Evolutionary conservation across 2,797 vertebrate species (phyloP).

Genomic region (Arrhamphus sclerolepis): DNA sequence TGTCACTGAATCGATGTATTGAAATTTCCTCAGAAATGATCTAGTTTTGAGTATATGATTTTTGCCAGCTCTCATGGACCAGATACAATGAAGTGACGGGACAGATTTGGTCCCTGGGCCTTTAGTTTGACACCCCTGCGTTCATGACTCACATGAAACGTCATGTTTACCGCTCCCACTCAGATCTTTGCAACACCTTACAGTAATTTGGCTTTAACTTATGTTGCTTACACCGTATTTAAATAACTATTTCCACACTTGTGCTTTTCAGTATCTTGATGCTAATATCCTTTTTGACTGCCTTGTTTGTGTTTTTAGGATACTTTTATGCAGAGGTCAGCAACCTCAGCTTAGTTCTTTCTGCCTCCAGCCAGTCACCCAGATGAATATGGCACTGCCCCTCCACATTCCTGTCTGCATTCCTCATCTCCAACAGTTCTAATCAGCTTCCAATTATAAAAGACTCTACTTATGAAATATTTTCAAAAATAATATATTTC

Average conservation of each 20-base stretch:
- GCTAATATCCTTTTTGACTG: too few species aligned
- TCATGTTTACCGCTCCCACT: not conserved
- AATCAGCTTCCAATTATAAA: constrained; percentile 45
- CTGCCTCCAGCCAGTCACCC: constrained; percentile 7
- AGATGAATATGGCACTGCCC: constrained; percentile 44
- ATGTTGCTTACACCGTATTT: constrained; percentile 15
- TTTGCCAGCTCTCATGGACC: too few species aligned
- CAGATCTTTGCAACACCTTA: not conserved
- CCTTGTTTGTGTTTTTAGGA: constrained; percentile 22
- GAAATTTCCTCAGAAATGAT: too few species aligned
- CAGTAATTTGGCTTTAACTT: constrained; percentile 6
- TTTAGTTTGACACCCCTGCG: too few species aligned
- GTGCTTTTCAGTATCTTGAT: too few species aligned
- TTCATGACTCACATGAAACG: too few species aligned
- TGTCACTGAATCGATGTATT: too few species aligned
- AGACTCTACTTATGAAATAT: not conserved
- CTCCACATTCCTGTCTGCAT: constrained; percentile 50
- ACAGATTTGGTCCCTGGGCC: too few species aligned
- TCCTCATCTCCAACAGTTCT: constrained; percentile 34
- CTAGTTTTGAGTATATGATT: too few species aligned
- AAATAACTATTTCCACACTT: constrained; percentile 23
- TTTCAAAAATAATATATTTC: not conserved
- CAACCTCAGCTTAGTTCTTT: constrained; percentile 2
- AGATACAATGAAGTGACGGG: too few species aligned
- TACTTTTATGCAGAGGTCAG: constrained; percentile 22